phyloP scores from a whole-genome alignment of 2,113 vertebrate species.

The Aspiorhynchus laticeps region DNA sequence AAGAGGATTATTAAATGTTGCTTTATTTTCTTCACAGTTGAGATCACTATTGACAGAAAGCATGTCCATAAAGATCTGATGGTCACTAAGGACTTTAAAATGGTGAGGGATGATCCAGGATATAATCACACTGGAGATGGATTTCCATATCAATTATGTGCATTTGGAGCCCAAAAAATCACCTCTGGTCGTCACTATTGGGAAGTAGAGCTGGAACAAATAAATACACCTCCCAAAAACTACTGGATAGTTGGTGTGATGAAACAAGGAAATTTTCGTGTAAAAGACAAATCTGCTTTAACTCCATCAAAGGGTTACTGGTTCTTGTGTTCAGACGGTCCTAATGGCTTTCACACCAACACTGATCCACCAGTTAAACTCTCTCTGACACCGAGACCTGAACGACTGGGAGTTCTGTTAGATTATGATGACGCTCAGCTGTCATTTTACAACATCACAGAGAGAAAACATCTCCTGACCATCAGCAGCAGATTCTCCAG shows the following conservation, averaged over 20 bases:
- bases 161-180: conserved; percentile 57
- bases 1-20: not conserved
- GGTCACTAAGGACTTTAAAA: accelerated
- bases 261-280: not conserved
- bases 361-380: conserved; percentile 22
- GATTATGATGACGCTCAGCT: too few relatives aligned
- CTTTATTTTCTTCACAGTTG: conserved; percentile 58
- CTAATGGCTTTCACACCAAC: conserved; percentile 43
- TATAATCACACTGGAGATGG: not conserved
- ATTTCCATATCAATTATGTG: conserved; percentile 52
- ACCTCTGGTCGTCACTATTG: conserved; percentile 65
- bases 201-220: conserved; percentile 48
- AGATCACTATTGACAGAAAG: conserved; percentile 40
- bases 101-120: accelerated
- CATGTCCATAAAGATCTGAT: accelerated
- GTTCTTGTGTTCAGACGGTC: conserved; percentile 63
- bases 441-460: too few relatives aligned
- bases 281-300: not conserved
- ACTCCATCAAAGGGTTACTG: conserved; percentile 57
- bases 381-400: too few relatives aligned
- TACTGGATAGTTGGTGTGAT: conserved; percentile 71
- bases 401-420: too few relatives aligned
- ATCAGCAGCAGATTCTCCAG: too few relatives aligned
- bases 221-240: not conserved
- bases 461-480: too few relatives aligned